phyloP scores from a whole-genome alignment of 2,113 vertebrate species.

The Bubo bubo region DNA sequence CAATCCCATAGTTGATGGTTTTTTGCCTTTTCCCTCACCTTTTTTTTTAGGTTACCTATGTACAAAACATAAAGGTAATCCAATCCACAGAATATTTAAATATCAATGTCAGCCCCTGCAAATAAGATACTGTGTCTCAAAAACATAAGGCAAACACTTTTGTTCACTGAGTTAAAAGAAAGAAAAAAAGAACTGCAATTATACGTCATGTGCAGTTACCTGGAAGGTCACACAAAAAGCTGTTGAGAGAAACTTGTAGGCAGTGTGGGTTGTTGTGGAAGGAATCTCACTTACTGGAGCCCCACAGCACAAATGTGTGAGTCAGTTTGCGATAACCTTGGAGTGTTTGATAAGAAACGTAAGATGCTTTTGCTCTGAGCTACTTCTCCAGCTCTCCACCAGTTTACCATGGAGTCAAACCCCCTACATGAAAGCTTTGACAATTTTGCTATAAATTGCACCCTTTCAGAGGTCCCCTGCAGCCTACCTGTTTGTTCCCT shows the following conservation, averaged over 20 bases:
- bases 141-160: neutral
- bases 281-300: neutral
- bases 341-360: conserved; percentile 22
- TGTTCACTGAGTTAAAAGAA: neutral
- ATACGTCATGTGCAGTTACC: conserved; percentile 10
- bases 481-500: neutral
- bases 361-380: conserved; percentile 18
- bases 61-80: neutral
- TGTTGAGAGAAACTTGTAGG: neutral
- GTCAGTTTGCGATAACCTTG: conserved; percentile 24
- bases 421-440: neutral
- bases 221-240: conserved; percentile 22
- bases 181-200: neutral
- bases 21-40: neutral
- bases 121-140: neutral
- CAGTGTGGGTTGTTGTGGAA: neutral
- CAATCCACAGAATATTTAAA: neutral
- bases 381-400: neutral
- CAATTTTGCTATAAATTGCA: neutral
- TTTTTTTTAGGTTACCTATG: neutral
- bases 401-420: neutral
- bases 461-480: neutral
- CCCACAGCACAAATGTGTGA: neutral
- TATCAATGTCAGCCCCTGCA: neutral
- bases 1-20: neutral